Percentiles rank a stretch among this genome's conserved stretches.
Evolutionary conservation across 2,888 invertebrate genomes (phyloP).

Genomic region (Chydorus sphaericus): DNA sequence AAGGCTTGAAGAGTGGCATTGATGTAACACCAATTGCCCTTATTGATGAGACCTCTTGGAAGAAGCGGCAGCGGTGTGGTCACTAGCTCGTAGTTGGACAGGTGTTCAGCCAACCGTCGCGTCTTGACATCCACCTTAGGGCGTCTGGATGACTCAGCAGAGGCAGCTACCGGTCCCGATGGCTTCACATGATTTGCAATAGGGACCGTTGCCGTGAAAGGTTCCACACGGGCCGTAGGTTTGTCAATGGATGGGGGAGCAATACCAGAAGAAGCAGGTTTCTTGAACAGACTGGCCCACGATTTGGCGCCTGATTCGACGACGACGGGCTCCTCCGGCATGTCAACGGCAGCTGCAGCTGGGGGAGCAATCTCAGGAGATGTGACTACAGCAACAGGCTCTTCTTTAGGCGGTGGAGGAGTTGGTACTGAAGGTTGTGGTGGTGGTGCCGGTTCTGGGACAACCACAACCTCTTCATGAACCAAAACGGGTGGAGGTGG

Average conservation of each 20-base stretch:
- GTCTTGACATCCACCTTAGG: neutral
- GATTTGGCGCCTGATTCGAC: conserved; percentile 22
- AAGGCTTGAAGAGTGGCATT: conserved; percentile 84
- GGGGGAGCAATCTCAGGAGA: neutral
- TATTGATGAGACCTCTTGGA: conserved; percentile 81
- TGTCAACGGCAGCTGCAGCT: neutral
- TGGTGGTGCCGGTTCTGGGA: neutral
- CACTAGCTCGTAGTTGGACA: conserved; percentile 58
- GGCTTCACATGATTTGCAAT: conserved; percentile 6
- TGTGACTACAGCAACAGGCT: neutral
- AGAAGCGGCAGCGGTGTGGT: conserved; percentile 62
- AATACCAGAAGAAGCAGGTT: conserved; percentile 12
- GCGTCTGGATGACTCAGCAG: neutral
- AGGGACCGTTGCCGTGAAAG: conserved; percentile 20
- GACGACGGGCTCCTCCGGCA: neutral
- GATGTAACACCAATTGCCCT: conserved; percentile 91
- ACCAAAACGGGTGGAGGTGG: too few species aligned
- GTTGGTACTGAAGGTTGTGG: neutral
- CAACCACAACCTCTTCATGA: neutral
- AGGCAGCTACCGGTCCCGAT: neutral
- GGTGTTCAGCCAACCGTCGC: conserved; percentile 41
- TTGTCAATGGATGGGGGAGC: conserved; percentile 21
- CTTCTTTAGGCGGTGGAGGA: neutral
- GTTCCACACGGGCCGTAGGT: conserved; percentile 25
- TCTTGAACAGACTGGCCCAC: conserved; percentile 30